These are phyloP conservation scores for Sminthurinus aureus DNA, from an alignment of 2,888 invertebrate species.

Conservation along the genomic window DNA sequence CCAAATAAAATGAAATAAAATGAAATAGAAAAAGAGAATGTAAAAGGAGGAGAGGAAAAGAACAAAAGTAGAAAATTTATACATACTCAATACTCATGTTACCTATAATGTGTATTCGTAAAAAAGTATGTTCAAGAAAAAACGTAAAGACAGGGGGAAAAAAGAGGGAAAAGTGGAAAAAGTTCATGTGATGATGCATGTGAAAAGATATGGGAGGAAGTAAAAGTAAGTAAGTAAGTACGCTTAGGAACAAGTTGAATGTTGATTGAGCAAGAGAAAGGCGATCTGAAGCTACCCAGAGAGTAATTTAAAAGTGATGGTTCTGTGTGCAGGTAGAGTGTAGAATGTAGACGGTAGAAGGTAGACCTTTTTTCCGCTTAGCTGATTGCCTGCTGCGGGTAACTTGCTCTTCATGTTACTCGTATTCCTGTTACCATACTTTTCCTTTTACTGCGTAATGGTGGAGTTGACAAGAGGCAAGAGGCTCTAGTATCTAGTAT, in stretches of 20 bases:
- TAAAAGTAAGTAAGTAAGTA: slow-evolving; percentile 1
- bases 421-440: not conserved
- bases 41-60: not conserved
- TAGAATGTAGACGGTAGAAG: not conserved
- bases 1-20: not conserved
- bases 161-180: no score
- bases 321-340: no score
- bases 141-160: no score
- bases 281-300: slow-evolving; percentile 14
- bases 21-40: not conserved
- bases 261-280: slow-evolving; percentile 30
- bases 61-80: no score
- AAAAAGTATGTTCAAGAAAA: no score
- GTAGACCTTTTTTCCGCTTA: slow-evolving; percentile 30
- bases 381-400: slow-evolving; percentile 20
- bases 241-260: slow-evolving; percentile 6
- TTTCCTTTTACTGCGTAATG: not conserved
- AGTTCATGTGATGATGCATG: no score
- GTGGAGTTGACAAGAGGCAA: not conserved
- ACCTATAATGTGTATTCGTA: no score
- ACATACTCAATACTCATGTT: no score
- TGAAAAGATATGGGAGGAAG: not conserved
- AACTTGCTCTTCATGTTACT: slow-evolving; percentile 1
- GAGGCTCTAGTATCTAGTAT: no score
- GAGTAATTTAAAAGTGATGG: slow-evolving; percentile 35